Conservation (phyloP, 2,113 vertebrate species). For the Dicrurus megarhynchus region DNA sequence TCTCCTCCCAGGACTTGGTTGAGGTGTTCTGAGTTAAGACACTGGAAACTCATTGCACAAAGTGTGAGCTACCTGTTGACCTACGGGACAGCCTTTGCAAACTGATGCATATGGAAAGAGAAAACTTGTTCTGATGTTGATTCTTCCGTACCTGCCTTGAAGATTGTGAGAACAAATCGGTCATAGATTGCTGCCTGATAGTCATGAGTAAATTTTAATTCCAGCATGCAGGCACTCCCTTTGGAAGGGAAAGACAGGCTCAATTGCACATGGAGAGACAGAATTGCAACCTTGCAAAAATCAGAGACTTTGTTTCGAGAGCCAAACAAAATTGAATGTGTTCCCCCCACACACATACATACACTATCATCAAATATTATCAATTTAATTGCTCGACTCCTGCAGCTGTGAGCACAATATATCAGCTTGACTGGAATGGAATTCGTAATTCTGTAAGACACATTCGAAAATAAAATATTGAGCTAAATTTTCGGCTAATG, state of each 20-base stretch:
- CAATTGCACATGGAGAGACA: slow-evolving; percentile 11
- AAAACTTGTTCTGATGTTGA: slow-evolving; percentile 28
- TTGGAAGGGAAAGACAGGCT: slow-evolving; percentile 46
- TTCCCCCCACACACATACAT: slow-evolving; percentile 32
- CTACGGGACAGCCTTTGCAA: neutral
- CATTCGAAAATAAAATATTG: neutral
- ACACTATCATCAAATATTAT: slow-evolving; percentile 60
- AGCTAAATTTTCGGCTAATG: slow-evolving; percentile 41
- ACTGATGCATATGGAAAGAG: slow-evolving; percentile 12
- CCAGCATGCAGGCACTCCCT: slow-evolving; percentile 50
- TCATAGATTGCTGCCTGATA: slow-evolving; percentile 54
- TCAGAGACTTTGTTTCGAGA: slow-evolving; percentile 32
- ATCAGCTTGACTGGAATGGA: slow-evolving; percentile 57
- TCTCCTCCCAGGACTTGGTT: neutral
- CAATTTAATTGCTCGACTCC: slow-evolving; percentile 59
- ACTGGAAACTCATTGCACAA: neutral
- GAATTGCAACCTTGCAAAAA: slow-evolving; percentile 60
- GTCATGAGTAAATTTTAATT: slow-evolving; percentile 47
- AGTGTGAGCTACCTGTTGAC: neutral
- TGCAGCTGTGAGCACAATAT: slow-evolving; percentile 53
- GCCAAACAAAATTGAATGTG: slow-evolving; percentile 59
- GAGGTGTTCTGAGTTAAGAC: neutral
- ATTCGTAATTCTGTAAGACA: slow-evolving; percentile 8
- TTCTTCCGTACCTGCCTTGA: slow-evolving; percentile 16
- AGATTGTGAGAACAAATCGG: slow-evolving; percentile 62